phyloP scores from a whole-genome alignment of 2,888 invertebrate species.

The Beris chalybata region DNA sequence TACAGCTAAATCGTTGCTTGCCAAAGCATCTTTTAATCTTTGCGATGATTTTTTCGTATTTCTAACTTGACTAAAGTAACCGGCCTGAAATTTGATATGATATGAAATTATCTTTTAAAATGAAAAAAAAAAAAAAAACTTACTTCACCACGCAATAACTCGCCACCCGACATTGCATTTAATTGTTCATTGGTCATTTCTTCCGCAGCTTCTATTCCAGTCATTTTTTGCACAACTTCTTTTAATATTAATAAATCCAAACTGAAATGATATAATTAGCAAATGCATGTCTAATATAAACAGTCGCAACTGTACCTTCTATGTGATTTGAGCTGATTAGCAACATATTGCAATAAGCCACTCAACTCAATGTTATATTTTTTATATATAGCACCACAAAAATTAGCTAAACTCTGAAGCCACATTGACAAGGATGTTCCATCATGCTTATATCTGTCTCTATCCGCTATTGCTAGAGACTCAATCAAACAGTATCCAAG shows the following conservation, averaged over 20 bases:
- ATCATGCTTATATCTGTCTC: conserved; percentile 79
- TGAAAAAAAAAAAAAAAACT: conserved; percentile 35
- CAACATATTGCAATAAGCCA: conserved; percentile 94
- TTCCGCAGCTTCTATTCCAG: conserved; percentile 95
- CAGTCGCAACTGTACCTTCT: conserved; percentile 70
- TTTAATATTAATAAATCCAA: conserved; percentile 90
- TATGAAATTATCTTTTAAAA: conserved; percentile 5
- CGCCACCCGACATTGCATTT: conserved; percentile 96
- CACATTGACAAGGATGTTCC: conserved; percentile 91
- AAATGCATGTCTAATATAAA: conserved; percentile 10
- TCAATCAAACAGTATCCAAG: conserved; percentile 95
- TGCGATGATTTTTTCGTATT: conserved; percentile 95
- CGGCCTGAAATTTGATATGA: conserved; percentile 71
- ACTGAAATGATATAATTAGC: conserved; percentile 57
- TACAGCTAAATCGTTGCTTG: conserved; percentile 91
- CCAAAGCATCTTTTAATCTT: conserved; percentile 91
- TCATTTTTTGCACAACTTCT: conserved; percentile 99
- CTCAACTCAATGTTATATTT: conserved; percentile 96
- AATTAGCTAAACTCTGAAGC: conserved; percentile 92
- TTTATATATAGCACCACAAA: conserved; percentile 95
- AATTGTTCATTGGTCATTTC: conserved; percentile 96
- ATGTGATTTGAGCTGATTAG: conserved; percentile 93
- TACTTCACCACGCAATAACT: conserved; percentile 91
- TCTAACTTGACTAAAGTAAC: conserved; percentile 94
- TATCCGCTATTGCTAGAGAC: conserved; percentile 78